phyloP scores from a whole-genome alignment of 2,888 invertebrate species.

The Chaitophorus viminalis region DNA sequence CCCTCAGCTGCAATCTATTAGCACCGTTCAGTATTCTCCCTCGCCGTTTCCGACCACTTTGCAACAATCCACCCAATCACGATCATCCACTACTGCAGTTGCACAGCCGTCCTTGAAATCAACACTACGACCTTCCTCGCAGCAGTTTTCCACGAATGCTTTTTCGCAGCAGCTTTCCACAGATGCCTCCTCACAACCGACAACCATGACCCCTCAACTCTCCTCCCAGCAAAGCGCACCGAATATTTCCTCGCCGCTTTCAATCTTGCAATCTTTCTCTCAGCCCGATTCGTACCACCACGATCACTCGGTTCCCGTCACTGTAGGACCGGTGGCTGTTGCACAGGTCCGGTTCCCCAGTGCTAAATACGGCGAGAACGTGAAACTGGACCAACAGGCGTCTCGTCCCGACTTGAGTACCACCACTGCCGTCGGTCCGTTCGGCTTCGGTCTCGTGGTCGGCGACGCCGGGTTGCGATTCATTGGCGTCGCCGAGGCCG shows the following conservation, averaged over 20 bases:
- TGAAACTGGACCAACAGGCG: slow-evolving; percentile 44
- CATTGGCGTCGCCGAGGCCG: slow-evolving; percentile 36
- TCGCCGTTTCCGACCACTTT: not conserved
- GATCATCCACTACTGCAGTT: too few species aligned
- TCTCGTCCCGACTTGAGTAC: not conserved
- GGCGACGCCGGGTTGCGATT: slow-evolving; percentile 37
- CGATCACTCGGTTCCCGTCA: not conserved
- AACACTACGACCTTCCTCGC: too few species aligned
- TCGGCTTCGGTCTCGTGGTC: slow-evolving; percentile 18
- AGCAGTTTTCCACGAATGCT: too few species aligned
- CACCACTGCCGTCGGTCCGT: not conserved
- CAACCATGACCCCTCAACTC: too few species aligned
- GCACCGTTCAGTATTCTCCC: too few species aligned
- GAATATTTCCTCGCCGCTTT: not conserved
- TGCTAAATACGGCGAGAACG: slow-evolving; percentile 40
- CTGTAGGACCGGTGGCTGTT: not conserved
- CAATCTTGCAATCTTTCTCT: not conserved
- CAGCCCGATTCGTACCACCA: too few species aligned
- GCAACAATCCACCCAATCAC: too few species aligned
- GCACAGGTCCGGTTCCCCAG: slow-evolving; percentile 18
- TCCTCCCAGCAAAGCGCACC: too few species aligned
- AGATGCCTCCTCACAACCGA: too few species aligned
- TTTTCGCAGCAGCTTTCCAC: too few species aligned
- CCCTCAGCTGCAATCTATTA: too few species aligned
- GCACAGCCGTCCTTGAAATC: too few species aligned